A percentile compares a stretch with the other conserved stretches of the same genome.
Conservation (phyloP, 1,140 invertebrate genomes). For the Neuroterus valhalla region DNA sequence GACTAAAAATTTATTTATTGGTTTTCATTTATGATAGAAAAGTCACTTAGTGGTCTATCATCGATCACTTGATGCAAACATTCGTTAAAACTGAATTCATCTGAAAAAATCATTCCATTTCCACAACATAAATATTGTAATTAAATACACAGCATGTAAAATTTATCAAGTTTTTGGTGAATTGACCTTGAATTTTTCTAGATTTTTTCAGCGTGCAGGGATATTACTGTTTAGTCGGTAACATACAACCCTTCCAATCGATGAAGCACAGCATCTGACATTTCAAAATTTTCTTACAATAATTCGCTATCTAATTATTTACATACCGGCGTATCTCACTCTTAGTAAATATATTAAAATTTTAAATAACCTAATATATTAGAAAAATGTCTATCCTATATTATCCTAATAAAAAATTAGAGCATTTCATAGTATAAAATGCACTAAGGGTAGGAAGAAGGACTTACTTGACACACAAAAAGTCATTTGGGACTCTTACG, state of each 20-base stretch:
- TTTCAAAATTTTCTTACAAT: background rate
- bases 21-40: too few species aligned
- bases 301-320: slow-evolving; percentile 20
- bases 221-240: background rate
- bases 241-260: slow-evolving; percentile 4
- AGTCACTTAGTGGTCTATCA: too few species aligned
- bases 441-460: too few species aligned
- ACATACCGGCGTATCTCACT: background rate
- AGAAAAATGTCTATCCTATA: background rate
- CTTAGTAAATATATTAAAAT: slow-evolving; percentile 7
- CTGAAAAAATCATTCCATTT: too few species aligned
- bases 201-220: background rate
- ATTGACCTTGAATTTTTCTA: background rate
- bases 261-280: background rate
- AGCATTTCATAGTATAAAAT: background rate
- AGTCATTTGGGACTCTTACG: too few species aligned
- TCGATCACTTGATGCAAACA: too few species aligned
- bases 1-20: too few species aligned
- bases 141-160: too few species aligned
- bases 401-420: slow-evolving; percentile 13
- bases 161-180: background rate
- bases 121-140: too few species aligned
- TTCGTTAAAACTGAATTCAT: too few species aligned
- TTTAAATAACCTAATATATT: background rate
- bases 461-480: too few species aligned